Conservation (phyloP, 2,888 invertebrate species). For the Diloba caeruleocephala region DNA sequence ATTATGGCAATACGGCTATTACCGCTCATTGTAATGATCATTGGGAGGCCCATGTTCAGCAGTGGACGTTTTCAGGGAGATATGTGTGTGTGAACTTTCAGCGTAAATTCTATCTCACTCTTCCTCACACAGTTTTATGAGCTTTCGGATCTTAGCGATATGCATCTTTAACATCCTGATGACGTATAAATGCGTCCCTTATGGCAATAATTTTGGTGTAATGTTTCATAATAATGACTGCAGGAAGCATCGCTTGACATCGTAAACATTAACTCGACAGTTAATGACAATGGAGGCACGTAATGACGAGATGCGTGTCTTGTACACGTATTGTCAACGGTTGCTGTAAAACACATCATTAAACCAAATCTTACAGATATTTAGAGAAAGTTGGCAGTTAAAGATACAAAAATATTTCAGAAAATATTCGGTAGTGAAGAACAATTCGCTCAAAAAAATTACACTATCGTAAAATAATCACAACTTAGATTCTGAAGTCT, state of each 20-base stretch:
- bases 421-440: too few relatives aligned
- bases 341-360: slow-evolving; percentile 14
- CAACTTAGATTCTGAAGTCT: too few relatives aligned
- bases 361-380: slow-evolving; percentile 9
- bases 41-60: too few relatives aligned
- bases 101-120: too few relatives aligned
- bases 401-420: too few relatives aligned
- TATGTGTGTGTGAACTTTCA: too few relatives aligned
- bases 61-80: too few relatives aligned
- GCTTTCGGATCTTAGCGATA: not conserved
- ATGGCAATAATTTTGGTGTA: slow-evolving; percentile 33
- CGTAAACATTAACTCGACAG: slow-evolving; percentile 36
- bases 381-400: not conserved
- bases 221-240: slow-evolving; percentile 38
- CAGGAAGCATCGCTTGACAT: slow-evolving; percentile 38
- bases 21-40: too few relatives aligned
- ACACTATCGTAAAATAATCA: too few relatives aligned
- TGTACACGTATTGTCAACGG: slow-evolving; percentile 22
- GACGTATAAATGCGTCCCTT: slow-evolving; percentile 23
- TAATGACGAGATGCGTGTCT: slow-evolving; percentile 31
- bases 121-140: slow-evolving; percentile 8
- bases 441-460: too few relatives aligned
- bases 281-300: slow-evolving; percentile 27
- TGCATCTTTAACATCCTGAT: not conserved
- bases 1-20: too few relatives aligned